phyloP scores from a whole-genome alignment of 2,888 invertebrate genomes.

The Spodoptera littoralis region DNA sequence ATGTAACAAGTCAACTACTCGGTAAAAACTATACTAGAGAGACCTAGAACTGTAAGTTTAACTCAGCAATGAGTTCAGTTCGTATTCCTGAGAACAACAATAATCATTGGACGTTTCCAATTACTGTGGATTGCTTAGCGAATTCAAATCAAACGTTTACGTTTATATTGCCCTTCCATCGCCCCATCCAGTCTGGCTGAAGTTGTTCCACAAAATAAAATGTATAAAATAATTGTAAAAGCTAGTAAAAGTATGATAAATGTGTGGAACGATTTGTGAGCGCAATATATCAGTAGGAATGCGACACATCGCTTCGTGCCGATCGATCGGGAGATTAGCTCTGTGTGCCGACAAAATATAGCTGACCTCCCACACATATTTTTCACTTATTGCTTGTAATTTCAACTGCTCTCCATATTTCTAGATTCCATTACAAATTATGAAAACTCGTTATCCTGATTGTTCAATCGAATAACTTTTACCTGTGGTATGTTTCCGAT shows the following conservation, averaged over 20 bases:
- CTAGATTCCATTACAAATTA: not conserved
- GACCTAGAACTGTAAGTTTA: too few relatives aligned
- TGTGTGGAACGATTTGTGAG: slow-evolving; percentile 46
- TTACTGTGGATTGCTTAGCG: too few relatives aligned
- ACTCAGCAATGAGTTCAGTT: too few relatives aligned
- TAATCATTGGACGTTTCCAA: too few relatives aligned
- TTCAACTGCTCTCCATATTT: slow-evolving; percentile 12
- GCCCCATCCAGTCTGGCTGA: not conserved
- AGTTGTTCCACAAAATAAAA: slow-evolving; percentile 29
- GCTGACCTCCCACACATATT: slow-evolving; percentile 17
- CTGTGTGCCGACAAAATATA: slow-evolving; percentile 21
- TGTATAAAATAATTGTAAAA: slow-evolving; percentile 41
- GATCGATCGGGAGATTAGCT: slow-evolving; percentile 49
- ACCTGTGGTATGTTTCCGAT: too few relatives aligned
- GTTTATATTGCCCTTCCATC: too few relatives aligned
- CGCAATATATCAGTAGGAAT: slow-evolving; percentile 49
- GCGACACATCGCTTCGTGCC: slow-evolving; percentile 26
- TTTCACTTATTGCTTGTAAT: slow-evolving; percentile 9
- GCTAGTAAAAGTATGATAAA: slow-evolving; percentile 49
- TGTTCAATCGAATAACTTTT: not conserved
- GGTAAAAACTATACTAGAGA: too few relatives aligned
- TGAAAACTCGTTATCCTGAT: not conserved
- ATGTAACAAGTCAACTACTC: too few relatives aligned
- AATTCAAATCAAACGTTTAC: too few relatives aligned
- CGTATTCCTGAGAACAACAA: too few relatives aligned